These are phyloP conservation scores for Dryococelus australis DNA, from an alignment of 2,888 invertebrate genomes.

Conservation along the genomic window DNA sequence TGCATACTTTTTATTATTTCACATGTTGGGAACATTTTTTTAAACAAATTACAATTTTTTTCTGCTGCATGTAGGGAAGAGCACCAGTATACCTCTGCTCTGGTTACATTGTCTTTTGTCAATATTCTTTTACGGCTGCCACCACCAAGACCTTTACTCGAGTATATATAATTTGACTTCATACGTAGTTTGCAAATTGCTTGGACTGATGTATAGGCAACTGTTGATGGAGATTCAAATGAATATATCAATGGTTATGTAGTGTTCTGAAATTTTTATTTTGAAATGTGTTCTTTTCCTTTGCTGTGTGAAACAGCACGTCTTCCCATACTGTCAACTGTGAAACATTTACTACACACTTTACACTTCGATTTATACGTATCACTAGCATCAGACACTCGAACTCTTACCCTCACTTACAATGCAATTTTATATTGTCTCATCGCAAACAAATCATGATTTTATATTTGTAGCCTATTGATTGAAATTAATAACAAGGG, in stretches of 20 bases:
- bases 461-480: no score
- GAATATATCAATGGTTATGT: not conserved
- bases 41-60: not conserved
- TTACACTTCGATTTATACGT: not conserved
- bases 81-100: not conserved
- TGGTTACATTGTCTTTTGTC: not conserved
- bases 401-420: no score
- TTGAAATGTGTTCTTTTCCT: no score
- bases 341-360: not conserved
- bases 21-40: not conserved
- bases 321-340: not conserved
- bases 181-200: not conserved
- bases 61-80: not conserved
- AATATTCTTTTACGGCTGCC: not conserved
- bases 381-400: no score
- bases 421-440: no score
- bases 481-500: no score
- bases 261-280: not conserved
- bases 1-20: not conserved
- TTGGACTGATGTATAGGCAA: not conserved
- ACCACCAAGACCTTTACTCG: not conserved
- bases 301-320: not conserved
- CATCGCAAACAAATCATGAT: no score
- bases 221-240: not conserved
- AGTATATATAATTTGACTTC: not conserved